phyloP scores from a whole-genome alignment of 2,113 vertebrate species.

The Malurus elegans region DNA sequence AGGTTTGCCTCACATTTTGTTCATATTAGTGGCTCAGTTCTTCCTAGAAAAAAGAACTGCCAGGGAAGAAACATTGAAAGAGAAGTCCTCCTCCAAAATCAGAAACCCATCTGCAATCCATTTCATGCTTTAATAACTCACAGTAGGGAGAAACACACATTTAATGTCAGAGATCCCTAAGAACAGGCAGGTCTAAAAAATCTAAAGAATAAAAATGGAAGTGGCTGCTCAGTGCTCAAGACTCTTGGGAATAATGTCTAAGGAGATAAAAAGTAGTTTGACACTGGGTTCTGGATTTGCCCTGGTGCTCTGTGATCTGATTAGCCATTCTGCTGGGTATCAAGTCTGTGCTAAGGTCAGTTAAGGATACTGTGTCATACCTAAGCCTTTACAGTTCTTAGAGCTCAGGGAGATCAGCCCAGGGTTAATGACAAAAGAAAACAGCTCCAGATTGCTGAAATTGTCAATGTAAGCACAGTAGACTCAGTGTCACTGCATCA shows the following conservation, averaged over 20 bases:
- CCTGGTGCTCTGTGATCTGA: background rate
- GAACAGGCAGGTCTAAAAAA: background rate
- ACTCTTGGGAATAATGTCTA: background rate
- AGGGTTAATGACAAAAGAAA: background rate
- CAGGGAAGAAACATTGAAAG: background rate
- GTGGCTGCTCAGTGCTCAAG: background rate
- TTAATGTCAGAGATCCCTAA: background rate
- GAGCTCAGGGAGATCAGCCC: background rate
- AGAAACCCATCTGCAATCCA: background rate
- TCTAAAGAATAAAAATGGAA: background rate
- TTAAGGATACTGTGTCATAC: constrained; percentile 8
- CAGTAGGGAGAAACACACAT: background rate
- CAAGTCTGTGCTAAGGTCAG: background rate
- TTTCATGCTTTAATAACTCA: background rate
- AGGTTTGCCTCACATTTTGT: background rate
- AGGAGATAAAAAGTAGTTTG: background rate
- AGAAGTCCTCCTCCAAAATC: background rate
- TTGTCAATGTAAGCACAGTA: background rate
- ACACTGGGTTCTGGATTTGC: background rate
- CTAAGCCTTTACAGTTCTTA: background rate
- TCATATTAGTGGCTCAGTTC: background rate
- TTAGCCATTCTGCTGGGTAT: background rate
- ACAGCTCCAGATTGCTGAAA: background rate
- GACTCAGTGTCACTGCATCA: background rate
- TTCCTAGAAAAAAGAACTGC: background rate